Evolutionary conservation across 2,888 invertebrate species (phyloP), one percentile per base, ranked within the genome.

Genomic region (Heteropelma amictum): DNA sequence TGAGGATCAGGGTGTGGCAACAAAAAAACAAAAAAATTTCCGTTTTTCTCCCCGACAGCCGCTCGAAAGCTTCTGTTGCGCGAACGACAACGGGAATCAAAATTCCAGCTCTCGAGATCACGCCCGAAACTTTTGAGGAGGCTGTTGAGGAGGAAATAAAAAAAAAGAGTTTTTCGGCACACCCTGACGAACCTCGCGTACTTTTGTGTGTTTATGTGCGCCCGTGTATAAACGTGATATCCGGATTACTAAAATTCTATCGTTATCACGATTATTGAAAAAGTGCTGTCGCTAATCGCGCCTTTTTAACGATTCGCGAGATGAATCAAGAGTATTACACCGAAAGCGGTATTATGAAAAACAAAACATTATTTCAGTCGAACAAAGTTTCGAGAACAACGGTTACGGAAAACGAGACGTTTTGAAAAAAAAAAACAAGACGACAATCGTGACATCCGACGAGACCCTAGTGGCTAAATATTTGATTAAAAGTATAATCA

Each of bases 261-360:
- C 23, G 2, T 47, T 33, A 5, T 28, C 7, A 21, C 33, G 3
- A 35, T 49, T 23, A 30, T 30, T 42, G 3, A 19, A 1, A 28
- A 47, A 42, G n/a, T 30, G 63, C 54, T 47, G 67, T 71, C n/a
- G 40, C 70, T 60, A 65, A 70, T 64, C 40, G 54, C 54, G 61
- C 28, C 28, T 67, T 35, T 60, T 49, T 54, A 68, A 60, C 12
- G 12, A 47, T n/a, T 12, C 23, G 30, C 51, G 30, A 60, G 17
- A 30, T 30, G 17, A 5, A 26, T 17, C 6, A 35, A 14, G 35
- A 45, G 49, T 26, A 49, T 73, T 58, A 75, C 75, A 75, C 42
- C 33, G 67, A 75, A 75, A 75, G 75, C 75, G 40, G 49, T 54
- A 67, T 42, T 21, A 51, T 19, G 28, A 19, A 19, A n/a, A n/a